A percentile compares a stretch with the other conserved stretches of the same genome.
Evolutionary conservation across 2,888 invertebrate genomes (phyloP).

Genomic region (Tanypteryx hageni): DNA sequence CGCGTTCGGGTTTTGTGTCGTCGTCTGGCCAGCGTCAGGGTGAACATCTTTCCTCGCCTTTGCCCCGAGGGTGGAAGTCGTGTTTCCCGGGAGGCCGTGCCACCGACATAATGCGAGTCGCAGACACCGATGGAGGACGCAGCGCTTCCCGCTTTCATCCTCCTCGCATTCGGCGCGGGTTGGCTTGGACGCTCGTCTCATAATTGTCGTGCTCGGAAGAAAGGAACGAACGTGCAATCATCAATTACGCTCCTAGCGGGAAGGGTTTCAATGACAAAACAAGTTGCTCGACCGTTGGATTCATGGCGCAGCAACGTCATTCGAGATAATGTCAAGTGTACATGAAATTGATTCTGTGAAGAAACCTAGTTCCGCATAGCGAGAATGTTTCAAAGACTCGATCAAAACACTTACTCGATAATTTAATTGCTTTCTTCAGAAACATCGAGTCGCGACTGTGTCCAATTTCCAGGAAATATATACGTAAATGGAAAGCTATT

Average conservation of each 20-base stretch:
- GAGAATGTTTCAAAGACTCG: background rate
- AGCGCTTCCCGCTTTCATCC: background rate
- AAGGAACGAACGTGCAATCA: background rate
- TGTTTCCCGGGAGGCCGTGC: constrained; percentile 11
- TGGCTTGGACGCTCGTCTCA: background rate
- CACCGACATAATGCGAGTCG: constrained; percentile 23
- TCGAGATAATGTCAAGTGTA: background rate
- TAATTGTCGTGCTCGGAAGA: background rate
- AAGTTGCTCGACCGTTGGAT: background rate
- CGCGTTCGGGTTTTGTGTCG: background rate
- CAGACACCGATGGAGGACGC: background rate
- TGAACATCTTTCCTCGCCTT: background rate
- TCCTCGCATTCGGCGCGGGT: background rate
- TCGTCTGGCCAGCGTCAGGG: background rate
- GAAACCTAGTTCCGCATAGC: background rate
- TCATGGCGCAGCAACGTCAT: too few species aligned
- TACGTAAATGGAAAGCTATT: too few species aligned
- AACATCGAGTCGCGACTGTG: too few species aligned
- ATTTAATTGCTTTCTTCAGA: too few species aligned
- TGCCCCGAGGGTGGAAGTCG: background rate
- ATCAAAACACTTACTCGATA: too few species aligned
- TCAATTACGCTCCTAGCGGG: background rate
- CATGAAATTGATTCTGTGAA: background rate
- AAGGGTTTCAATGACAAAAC: background rate
- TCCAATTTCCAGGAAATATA: too few species aligned